Conservation (phyloP, 1,140 invertebrate genomes). For the Lutraria rhynchaena region DNA sequence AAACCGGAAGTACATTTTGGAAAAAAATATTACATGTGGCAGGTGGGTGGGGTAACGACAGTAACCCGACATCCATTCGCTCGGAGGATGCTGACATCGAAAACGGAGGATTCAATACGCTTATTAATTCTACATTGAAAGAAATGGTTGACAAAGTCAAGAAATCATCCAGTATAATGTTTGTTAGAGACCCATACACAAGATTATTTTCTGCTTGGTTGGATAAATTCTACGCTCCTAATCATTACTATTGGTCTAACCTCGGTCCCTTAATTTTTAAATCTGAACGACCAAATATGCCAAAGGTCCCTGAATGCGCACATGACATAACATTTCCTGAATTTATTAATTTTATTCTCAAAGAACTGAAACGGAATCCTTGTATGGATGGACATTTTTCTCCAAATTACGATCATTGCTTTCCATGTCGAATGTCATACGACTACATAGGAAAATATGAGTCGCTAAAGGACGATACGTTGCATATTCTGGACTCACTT, state of each 20-base stretch:
- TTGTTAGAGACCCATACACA: constrained; percentile 34
- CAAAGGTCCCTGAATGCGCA: not conserved
- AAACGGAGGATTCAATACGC: constrained; percentile 28
- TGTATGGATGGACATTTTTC: constrained; percentile 40
- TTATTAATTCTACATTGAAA: not conserved
- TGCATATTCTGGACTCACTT: not conserved
- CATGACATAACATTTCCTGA: constrained; percentile 35
- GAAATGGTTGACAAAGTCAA: not conserved
- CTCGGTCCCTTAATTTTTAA: not conserved
- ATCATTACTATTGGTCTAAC: constrained; percentile 25
- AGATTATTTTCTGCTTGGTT: constrained; percentile 45
- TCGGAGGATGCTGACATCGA: not conserved
- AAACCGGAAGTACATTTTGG: constrained; percentile 57
- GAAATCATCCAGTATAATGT: constrained; percentile 21
- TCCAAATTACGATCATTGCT: constrained; percentile 29
- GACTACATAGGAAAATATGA: constrained; percentile 46
- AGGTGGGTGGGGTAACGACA: constrained; percentile 18
- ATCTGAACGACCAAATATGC: not conserved
- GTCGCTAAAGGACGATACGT: constrained; percentile 40
- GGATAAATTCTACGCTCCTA: constrained; percentile 43
- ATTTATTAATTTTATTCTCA: constrained; percentile 18
- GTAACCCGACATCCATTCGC: constrained; percentile 14
- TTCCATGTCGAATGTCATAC: not conserved
- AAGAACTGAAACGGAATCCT: not conserved
- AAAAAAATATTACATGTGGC: constrained; percentile 28